Evolutionary conservation across 2,888 invertebrate species (phyloP).

Genomic region (Capitulum mitella): DNA sequence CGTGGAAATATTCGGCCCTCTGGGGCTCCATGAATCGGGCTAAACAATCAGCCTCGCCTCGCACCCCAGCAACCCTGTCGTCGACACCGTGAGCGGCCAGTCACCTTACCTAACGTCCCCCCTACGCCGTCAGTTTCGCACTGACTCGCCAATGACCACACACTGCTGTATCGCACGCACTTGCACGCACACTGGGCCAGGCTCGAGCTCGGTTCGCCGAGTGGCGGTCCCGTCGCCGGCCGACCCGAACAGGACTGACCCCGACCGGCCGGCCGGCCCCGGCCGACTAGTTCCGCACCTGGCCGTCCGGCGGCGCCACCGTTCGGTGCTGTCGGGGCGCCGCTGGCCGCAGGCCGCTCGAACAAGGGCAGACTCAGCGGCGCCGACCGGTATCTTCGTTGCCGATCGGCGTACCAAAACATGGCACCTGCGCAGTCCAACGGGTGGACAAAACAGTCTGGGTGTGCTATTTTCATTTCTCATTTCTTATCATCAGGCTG

Average conservation of each 20-base stretch:
- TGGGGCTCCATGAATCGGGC: too few species aligned
- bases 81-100: too few species aligned
- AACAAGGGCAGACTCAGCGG: conserved; percentile 25
- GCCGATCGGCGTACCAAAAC: too few species aligned
- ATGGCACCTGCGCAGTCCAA: too few species aligned
- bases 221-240: conserved; percentile 29
- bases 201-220: neutral
- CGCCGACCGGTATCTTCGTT: too few species aligned
- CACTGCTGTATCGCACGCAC: neutral
- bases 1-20: too few species aligned
- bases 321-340: conserved; percentile 16
- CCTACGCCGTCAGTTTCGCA: neutral
- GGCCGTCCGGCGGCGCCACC: conserved; percentile 30
- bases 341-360: conserved; percentile 32
- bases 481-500: too few species aligned
- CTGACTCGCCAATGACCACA: neutral
- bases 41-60: too few species aligned
- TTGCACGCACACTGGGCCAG: neutral
- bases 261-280: conserved; percentile 20
- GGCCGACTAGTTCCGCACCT: conserved; percentile 24
- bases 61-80: too few species aligned
- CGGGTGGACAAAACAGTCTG: too few species aligned
- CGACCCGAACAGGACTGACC: conserved; percentile 22
- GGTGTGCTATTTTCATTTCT: too few species aligned
- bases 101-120: too few species aligned